Conservation (phyloP, 2,888 invertebrate species). For the Xiphydria camelus region DNA sequence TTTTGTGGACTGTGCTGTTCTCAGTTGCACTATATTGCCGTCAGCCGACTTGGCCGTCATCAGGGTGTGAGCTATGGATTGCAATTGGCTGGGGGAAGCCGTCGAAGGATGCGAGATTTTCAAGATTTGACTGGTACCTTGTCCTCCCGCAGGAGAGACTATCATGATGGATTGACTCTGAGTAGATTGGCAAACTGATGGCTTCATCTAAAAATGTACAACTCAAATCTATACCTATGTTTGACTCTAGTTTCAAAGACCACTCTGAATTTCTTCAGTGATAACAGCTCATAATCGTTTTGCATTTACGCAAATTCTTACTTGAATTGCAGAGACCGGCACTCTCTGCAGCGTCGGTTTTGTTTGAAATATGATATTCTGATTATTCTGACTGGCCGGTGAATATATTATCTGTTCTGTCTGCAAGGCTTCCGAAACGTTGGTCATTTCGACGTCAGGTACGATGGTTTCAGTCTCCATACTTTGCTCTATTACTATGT, state of each 20-base stretch:
- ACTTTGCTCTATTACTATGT: conserved; percentile 32
- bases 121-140: conserved; percentile 53
- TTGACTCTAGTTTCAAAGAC: neutral
- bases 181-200: conserved; percentile 39
- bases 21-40: conserved; percentile 54
- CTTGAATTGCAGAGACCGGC: conserved; percentile 47
- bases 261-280: no score
- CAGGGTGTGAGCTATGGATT: conserved; percentile 52
- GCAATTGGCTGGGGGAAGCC: conserved; percentile 51
- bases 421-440: conserved; percentile 41
- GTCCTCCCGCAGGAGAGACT: conserved; percentile 52
- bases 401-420: conserved; percentile 49
- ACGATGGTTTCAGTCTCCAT: conserved; percentile 40
- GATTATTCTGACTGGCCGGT: conserved; percentile 44
- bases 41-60: conserved; percentile 55
- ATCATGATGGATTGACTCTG: conserved; percentile 56
- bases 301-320: conserved; percentile 18
- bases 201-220: conserved; percentile 37
- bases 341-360: conserved; percentile 53
- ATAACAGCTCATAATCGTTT: neutral
- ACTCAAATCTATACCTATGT: conserved; percentile 5
- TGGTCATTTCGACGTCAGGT: conserved; percentile 52
- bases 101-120: conserved; percentile 56
- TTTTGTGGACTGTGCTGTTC: conserved; percentile 44
- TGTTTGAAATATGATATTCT: conserved; percentile 51